Evolutionary conservation across 2,113 vertebrate species (phyloP).

Genomic region (Melanocharis versteri): DNA sequence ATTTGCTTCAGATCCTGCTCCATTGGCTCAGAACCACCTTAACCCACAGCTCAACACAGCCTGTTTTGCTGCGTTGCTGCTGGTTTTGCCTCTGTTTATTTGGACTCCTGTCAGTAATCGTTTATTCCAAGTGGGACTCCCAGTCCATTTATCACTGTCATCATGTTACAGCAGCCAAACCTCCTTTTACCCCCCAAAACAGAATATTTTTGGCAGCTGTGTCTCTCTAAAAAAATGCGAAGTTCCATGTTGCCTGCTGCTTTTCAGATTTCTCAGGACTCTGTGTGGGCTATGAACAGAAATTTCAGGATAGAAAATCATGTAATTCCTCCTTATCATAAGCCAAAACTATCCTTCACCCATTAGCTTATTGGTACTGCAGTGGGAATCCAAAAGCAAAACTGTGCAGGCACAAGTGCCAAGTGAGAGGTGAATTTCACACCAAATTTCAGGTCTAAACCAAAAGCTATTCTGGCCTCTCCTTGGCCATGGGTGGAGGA

Average conservation of each 20-base stretch:
- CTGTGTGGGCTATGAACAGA: background rate
- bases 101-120: background rate
- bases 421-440: background rate
- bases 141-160: background rate
- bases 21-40: background rate
- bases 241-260: background rate
- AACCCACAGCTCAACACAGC: background rate
- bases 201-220: background rate
- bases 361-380: background rate
- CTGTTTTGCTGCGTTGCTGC: too few relatives aligned
- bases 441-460: background rate
- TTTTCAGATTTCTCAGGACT: background rate
- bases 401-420: background rate
- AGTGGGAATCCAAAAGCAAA: background rate
- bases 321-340: background rate
- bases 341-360: background rate
- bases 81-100: background rate
- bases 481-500: background rate
- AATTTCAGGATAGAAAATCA: background rate
- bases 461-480: background rate
- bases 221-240: background rate
- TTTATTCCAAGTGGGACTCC: constrained; percentile 18
- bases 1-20: background rate
- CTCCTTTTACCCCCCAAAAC: background rate
- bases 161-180: background rate